phyloP scores from a whole-genome alignment of 2,888 invertebrate genomes.

The Catocala fraxini region DNA sequence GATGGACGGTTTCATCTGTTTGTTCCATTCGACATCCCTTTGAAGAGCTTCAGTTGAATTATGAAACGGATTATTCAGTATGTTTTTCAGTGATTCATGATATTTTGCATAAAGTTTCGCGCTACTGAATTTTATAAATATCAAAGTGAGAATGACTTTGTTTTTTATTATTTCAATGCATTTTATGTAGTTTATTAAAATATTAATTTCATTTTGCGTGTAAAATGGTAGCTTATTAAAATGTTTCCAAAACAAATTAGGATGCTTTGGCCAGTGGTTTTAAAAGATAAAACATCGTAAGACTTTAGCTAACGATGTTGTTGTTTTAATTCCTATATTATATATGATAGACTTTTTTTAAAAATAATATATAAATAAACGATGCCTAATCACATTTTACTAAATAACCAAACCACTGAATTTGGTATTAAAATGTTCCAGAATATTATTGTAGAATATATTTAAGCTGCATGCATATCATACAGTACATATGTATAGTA shows the following conservation, averaged over 20 bases:
- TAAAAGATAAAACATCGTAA: background rate
- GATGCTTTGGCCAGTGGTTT: background rate
- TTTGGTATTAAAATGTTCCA: too few species aligned
- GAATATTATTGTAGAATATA: too few species aligned
- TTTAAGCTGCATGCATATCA: too few species aligned
- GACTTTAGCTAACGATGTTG: background rate
- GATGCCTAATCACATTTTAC: background rate
- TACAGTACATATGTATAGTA: too few species aligned
- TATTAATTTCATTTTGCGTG: slow-evolving; percentile 27
- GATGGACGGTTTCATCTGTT: slow-evolving; percentile 42
- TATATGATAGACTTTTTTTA: too few species aligned
- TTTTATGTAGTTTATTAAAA: slow-evolving; percentile 34
- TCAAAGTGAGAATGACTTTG: slow-evolving; percentile 31
- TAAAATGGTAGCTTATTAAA: slow-evolving; percentile 21
- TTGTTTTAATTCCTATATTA: background rate
- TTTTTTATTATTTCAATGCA: slow-evolving; percentile 27
- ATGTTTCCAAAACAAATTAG: slow-evolving; percentile 25
- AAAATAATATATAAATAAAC: too few species aligned
- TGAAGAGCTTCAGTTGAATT: slow-evolving; percentile 51
- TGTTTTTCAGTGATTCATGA: slow-evolving; percentile 46
- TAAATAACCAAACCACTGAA: too few species aligned
- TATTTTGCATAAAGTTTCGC: slow-evolving; percentile 38
- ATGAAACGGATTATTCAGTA: slow-evolving; percentile 47
- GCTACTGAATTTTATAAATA: slow-evolving; percentile 48
- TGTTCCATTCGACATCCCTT: slow-evolving; percentile 52